These are phyloP conservation scores for Eupeodes luniger DNA, from an alignment of 2,888 invertebrate genomes.

Conservation along the genomic window DNA sequence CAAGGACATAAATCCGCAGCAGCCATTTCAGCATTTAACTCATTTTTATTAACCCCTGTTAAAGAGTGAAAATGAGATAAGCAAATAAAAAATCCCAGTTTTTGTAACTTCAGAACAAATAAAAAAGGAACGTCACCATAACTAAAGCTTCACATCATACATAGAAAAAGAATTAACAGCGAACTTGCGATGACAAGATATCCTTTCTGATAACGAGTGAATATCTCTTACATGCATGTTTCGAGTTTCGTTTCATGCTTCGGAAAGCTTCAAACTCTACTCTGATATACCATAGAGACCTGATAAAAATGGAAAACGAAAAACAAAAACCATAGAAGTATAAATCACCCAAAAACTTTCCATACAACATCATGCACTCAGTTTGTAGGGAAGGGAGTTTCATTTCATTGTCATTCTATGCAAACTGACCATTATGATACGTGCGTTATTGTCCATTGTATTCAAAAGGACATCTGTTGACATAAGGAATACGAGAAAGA, in stretches of 20 bases:
- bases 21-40: conserved; percentile 30
- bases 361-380: conserved; percentile 40
- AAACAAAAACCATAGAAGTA: conserved; percentile 32
- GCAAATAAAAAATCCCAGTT: conserved; percentile 36
- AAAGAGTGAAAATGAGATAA: conserved; percentile 52
- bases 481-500: conserved; percentile 63
- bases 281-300: no score
- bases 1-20: conserved; percentile 54
- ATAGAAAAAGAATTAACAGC: conserved; percentile 40
- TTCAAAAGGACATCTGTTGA: conserved; percentile 73
- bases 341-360: conserved; percentile 58
- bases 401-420: conserved; percentile 11
- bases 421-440: conserved; percentile 59
- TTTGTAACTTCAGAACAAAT: conserved; percentile 12
- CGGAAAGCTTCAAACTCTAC: conserved; percentile 1
- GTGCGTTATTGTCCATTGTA: conserved; percentile 57
- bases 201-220: conserved; percentile 61
- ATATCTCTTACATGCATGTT: conserved; percentile 72
- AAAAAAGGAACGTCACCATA: background rate
- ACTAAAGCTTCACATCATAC: background rate
- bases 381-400: conserved; percentile 26
- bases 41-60: conserved; percentile 12
- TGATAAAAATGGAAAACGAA: background rate
- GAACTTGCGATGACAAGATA: conserved; percentile 70
- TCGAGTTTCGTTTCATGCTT: conserved; percentile 33